Percentiles rank a stretch among this genome's conserved stretches.
phyloP scores from a whole-genome alignment of 2,888 invertebrate species.

The Lycophotia porphyrea region DNA sequence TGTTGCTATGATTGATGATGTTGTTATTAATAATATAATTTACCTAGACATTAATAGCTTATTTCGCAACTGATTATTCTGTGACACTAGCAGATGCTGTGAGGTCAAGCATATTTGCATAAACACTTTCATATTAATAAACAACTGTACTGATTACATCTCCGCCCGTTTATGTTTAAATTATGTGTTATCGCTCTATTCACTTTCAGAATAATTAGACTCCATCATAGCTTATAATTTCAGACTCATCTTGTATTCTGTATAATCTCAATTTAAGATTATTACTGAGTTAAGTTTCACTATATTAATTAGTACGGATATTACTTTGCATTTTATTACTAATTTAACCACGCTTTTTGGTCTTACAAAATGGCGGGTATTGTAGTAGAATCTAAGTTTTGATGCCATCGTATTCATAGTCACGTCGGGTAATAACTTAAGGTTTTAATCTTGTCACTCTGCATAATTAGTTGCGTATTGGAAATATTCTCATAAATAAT shows the following conservation, averaged over 20 bases:
- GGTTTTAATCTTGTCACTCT: conserved; percentile 26
- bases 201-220: conserved; percentile 54
- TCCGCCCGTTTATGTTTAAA: conserved; percentile 46
- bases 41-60: conserved; percentile 58
- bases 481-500: conserved; percentile 31
- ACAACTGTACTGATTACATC: conserved; percentile 53
- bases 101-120: conserved; percentile 55
- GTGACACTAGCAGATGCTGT: conserved; percentile 43
- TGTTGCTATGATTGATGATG: conserved; percentile 61
- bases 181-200: conserved; percentile 55
- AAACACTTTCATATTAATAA: conserved; percentile 60
- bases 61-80: conserved; percentile 59
- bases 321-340: conserved; percentile 22
- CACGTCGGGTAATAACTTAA: conserved; percentile 44
- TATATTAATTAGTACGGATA: conserved; percentile 21
- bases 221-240: conserved; percentile 57
- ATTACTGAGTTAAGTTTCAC: conserved; percentile 44
- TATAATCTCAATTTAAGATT: conserved; percentile 47
- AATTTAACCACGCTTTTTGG: conserved; percentile 25
- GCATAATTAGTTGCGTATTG: conserved; percentile 36
- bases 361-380: conserved; percentile 18
- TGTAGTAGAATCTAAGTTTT: neutral
- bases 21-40: conserved; percentile 59
- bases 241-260: conserved; percentile 45
- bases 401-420: conserved; percentile 39